Base-by-base conservation (phyloP, 2,797 vertebrate genomes). In the Kryptopterus vitreolus region DNA sequence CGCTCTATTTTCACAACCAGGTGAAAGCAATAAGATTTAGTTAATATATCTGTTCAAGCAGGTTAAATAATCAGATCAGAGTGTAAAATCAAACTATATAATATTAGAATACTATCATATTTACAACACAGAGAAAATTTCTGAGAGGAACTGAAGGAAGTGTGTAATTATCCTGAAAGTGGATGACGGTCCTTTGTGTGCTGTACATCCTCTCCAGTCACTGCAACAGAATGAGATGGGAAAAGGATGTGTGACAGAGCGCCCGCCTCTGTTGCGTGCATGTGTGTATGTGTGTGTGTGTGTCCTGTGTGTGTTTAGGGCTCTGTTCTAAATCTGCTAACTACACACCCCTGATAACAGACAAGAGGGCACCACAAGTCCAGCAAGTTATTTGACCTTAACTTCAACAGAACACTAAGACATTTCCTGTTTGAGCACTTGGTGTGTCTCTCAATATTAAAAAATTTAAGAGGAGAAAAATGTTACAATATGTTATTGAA, bases 1-100 rank as follows among this genome's bases (percentile, higher is more conserved):
- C 88, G 86, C 88, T 89, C 87, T 87, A 88, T 82, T 90, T 48
- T 46, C 24, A 68, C 16, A 58, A 10, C 20, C 10, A 43, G 35
- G 16, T 22, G 22, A 66, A 78, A 57, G 43, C 20, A 29, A 59
- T 33, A 2, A 24, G 16, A 18, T 76, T 48, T 15, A 62, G 50
- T 16, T 11, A 20, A 62, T 50, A 76, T 31, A 63, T 22, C 7
- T 48, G 48, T 50, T 70, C 20, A 52, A 52, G 31, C 29, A 22
- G 29, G n/a, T 72, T 1, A 43, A 43, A 43, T 6, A 43, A 43
- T 3, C 38, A 43, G 38, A 43, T 10, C 38, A 43, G 18, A n/a
- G 50, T 13, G 20, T 9, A 72, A 72, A 72, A 72, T 29, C 13
- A 1, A 29, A 22, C 20, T 33, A 53, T 3, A n/a, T 0, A 11